Conservation (phyloP, 2,797 vertebrate species). For the Sebastes vulpes region DNA sequence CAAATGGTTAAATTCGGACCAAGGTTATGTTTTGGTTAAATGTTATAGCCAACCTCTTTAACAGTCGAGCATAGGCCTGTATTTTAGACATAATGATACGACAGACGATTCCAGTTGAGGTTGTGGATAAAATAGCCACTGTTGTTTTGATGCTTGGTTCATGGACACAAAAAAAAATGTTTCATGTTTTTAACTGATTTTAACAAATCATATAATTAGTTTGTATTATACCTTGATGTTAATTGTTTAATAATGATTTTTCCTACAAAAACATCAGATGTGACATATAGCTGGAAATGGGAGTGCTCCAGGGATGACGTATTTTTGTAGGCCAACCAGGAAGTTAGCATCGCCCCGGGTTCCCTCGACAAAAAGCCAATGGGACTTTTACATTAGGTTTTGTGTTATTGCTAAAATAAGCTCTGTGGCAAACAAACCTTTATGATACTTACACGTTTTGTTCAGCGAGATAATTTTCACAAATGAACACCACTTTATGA, state of each 20-base stretch:
- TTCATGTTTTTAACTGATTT: not conserved
- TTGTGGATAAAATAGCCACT: not conserved
- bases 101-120: not conserved
- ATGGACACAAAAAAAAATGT: not conserved
- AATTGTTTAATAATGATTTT: not conserved
- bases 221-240: not conserved
- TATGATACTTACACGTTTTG: too few relatives aligned
- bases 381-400: too few relatives aligned
- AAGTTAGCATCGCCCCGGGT: too few relatives aligned
- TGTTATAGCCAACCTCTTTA: not conserved
- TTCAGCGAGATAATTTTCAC: too few relatives aligned
- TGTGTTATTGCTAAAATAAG: too few relatives aligned
- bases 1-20: constrained; percentile 2
- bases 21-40: not conserved
- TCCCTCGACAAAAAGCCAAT: too few relatives aligned
- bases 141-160: not conserved
- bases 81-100: not conserved
- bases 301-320: too few relatives aligned
- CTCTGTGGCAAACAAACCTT: too few relatives aligned
- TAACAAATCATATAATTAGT: not conserved
- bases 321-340: too few relatives aligned
- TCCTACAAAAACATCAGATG: not conserved
- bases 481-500: too few relatives aligned
- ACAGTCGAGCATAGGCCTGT: not conserved
- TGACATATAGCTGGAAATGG: not conserved